phyloP scores from a whole-genome alignment of 2,113 vertebrate genomes.

The Eurypyga helias region DNA sequence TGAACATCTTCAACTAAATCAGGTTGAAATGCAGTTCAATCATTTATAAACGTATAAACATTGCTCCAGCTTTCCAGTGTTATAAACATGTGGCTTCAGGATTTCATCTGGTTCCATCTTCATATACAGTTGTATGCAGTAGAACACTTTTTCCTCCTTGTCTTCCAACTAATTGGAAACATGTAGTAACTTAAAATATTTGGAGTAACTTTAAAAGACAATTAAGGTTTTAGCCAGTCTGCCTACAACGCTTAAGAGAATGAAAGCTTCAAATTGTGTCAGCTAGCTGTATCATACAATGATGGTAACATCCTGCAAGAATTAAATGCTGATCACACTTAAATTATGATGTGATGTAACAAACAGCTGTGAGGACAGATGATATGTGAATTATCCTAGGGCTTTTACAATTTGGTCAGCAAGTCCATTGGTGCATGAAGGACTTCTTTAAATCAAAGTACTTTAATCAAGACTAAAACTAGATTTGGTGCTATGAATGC shows the following conservation, averaged over 20 bases:
- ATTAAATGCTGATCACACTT: neutral
- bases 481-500: neutral
- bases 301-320: neutral
- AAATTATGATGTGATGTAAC: neutral
- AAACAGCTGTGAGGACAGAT: slow-evolving; percentile 30
- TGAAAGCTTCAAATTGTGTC: neutral
- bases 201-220: neutral
- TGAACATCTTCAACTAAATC: too few relatives aligned
- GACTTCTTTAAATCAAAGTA: neutral
- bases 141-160: neutral
- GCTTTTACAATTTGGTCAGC: slow-evolving; percentile 26
- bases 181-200: neutral
- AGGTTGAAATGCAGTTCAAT: neutral
- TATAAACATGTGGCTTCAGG: neutral
- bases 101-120: neutral
- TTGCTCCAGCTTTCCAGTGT: neutral
- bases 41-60: neutral
- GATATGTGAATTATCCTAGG: neutral
- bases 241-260: neutral
- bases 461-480: neutral
- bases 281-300: neutral
- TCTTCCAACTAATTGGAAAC: neutral
- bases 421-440: neutral
- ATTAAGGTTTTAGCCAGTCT: neutral
- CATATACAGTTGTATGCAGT: neutral